Conservation (phyloP, 2,888 invertebrate genomes). For the Cheilosia impressa region DNA sequence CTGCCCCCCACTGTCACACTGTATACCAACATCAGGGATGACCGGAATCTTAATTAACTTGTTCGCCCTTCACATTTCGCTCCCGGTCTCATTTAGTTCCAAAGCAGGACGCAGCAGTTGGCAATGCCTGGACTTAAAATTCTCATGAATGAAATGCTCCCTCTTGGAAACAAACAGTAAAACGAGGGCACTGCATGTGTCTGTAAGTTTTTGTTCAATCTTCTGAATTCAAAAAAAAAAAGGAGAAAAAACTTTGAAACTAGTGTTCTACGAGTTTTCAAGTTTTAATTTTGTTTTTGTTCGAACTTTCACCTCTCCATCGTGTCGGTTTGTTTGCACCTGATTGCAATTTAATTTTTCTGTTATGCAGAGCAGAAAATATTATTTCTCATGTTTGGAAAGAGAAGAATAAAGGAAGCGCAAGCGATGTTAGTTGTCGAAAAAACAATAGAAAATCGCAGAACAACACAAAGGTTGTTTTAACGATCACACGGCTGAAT, state of each 20-base stretch:
- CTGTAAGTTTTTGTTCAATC: not conserved
- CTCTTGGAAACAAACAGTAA: too few species aligned
- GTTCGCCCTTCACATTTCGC: not conserved
- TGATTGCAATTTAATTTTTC: constrained; percentile 33
- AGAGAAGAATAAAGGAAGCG: not conserved
- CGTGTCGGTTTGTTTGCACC: constrained; percentile 8
- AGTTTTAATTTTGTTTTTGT: not conserved
- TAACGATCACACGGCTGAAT: constrained; percentile 18
- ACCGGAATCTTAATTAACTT: constrained; percentile 40
- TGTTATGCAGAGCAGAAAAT: not conserved
- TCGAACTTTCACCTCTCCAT: not conserved
- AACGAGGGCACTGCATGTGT: too few species aligned
- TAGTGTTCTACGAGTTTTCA: not conserved
- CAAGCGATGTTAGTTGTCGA: not conserved
- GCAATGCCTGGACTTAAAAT: too few species aligned
- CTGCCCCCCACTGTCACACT: not conserved
- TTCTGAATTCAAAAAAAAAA: not conserved
- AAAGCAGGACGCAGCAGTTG: too few species aligned
- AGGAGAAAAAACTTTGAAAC: not conserved
- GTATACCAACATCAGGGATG: constrained; percentile 8
- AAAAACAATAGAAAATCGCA: constrained; percentile 5
- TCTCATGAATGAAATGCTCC: too few species aligned
- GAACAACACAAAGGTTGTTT: constrained; percentile 25
- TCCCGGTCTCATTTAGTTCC: not conserved
- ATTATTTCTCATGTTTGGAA: not conserved